A percentile compares a stretch with the other conserved stretches of the same genome.
These are phyloP conservation scores for Cynodonichthys magdalenae DNA, from an alignment of 2,797 vertebrate species.

Conservation along the genomic window DNA sequence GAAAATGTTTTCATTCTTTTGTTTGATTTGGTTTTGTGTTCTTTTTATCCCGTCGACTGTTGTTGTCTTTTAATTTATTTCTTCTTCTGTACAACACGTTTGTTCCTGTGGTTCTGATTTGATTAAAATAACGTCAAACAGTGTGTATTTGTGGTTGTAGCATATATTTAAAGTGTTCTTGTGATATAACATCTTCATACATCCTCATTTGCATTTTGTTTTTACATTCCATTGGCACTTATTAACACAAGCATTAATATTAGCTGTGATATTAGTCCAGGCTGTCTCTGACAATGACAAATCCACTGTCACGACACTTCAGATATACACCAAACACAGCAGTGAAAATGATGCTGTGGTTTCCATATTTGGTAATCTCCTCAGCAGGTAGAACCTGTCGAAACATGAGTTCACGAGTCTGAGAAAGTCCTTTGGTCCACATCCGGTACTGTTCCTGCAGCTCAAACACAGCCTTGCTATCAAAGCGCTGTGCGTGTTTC, in stretches of 20 bases:
- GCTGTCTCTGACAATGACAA: constrained; percentile 6
- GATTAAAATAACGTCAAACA: not conserved
- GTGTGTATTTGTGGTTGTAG: constrained; percentile 19
- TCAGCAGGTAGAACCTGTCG: constrained; percentile 24
- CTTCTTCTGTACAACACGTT: too few relatives aligned
- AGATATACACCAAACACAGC: constrained; percentile 12
- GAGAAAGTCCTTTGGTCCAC: not conserved
- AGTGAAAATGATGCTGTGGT: constrained; percentile 11
- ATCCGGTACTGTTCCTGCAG: constrained; percentile 14
- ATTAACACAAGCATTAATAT: constrained; percentile 26
- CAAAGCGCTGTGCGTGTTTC: not conserved
- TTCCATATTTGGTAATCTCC: constrained; percentile 9
- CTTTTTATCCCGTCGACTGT: too few relatives aligned
- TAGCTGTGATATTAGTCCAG: constrained; percentile 1
- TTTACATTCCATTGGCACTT: constrained; percentile 6
- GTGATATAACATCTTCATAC: constrained; percentile 31
- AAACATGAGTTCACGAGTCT: constrained; percentile 24
- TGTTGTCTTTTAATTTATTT: too few relatives aligned
- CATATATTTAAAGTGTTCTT: constrained; percentile 35
- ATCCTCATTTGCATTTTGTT: constrained; percentile 14
- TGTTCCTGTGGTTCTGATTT: too few relatives aligned
- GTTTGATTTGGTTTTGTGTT: too few relatives aligned
- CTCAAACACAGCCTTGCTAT: constrained; percentile 1
- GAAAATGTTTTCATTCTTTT: too few relatives aligned
- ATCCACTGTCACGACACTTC: constrained; percentile 14